Conservation (phyloP, 2,888 invertebrate genomes). For the Dolichomitus sp. region DNA sequence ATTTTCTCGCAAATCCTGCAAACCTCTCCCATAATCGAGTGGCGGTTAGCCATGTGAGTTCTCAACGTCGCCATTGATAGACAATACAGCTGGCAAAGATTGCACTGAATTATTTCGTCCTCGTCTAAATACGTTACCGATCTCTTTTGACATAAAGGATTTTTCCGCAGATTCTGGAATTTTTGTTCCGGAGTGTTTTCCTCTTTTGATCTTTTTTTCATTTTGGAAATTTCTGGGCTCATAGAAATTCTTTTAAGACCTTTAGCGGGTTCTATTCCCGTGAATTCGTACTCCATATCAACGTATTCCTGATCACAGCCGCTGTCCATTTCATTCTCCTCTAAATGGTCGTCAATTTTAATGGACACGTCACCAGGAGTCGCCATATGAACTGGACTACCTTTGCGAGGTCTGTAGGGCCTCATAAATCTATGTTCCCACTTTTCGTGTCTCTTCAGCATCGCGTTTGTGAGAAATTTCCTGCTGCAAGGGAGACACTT, state of each 20-base stretch:
- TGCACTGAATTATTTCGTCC: slow-evolving; percentile 61
- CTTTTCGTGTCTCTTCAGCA: slow-evolving; percentile 71
- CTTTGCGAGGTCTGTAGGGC: slow-evolving; percentile 7
- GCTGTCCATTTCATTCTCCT: slow-evolving; percentile 3
- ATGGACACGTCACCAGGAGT: not conserved
- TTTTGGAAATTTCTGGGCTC: not conserved
- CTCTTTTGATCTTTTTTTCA: not conserved
- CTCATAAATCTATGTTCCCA: slow-evolving; percentile 29
- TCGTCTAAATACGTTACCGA: slow-evolving; percentile 46
- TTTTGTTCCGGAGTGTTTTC: not conserved
- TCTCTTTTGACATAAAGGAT: not conserved
- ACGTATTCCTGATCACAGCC: not conserved
- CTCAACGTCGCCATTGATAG: slow-evolving; percentile 40
- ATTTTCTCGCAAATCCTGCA: slow-evolving; percentile 73
- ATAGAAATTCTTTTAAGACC: not conserved
- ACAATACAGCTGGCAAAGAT: slow-evolving; percentile 62
- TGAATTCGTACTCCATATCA: not conserved
- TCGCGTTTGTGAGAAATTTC: slow-evolving; percentile 68
- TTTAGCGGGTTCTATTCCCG: not conserved
- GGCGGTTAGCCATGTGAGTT: slow-evolving; percentile 70
- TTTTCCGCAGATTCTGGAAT: not conserved
- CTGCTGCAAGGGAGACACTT: slow-evolving; percentile 71
- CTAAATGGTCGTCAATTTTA: not conserved
- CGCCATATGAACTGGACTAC: slow-evolving; percentile 26
- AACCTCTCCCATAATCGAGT: slow-evolving; percentile 66